Evolutionary conservation across 2,888 invertebrate genomes (phyloP).

Genomic region (Catocala fraxini): DNA sequence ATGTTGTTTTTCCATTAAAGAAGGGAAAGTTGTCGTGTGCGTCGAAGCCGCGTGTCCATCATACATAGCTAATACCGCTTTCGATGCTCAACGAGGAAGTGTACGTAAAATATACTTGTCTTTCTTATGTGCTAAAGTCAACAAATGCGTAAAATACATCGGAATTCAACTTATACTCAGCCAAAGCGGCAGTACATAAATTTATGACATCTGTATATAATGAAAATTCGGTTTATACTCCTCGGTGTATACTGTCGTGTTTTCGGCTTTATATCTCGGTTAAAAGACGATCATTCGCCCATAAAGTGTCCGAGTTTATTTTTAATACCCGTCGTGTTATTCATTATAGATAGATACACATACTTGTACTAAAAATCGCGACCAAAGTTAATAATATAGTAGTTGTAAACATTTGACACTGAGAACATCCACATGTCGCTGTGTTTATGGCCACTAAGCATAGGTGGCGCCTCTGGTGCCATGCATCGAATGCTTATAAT

Average conservation of each 20-base stretch:
- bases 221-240: conserved; percentile 1
- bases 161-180: conserved; percentile 1
- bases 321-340: conserved; percentile 31
- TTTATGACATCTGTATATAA: neutral
- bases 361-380: conserved; percentile 41
- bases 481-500: conserved; percentile 45
- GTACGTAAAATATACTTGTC: conserved; percentile 57
- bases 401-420: conserved; percentile 39
- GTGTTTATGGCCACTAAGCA: conserved; percentile 32
- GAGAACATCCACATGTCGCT: conserved; percentile 32
- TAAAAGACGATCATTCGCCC: conserved; percentile 23
- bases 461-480: conserved; percentile 47
- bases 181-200: neutral
- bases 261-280: conserved; percentile 20
- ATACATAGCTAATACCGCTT: conserved; percentile 81
- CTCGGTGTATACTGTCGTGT: neutral
- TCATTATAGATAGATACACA: conserved; percentile 20
- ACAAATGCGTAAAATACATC: conserved; percentile 40
- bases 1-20: conserved; percentile 82
- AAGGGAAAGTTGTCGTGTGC: conserved; percentile 82
- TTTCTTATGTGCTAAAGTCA: conserved; percentile 35
- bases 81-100: conserved; percentile 80
- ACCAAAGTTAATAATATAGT: conserved; percentile 31
- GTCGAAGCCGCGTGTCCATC: conserved; percentile 73
- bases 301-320: conserved; percentile 31